These are phyloP conservation scores for Phyllotis vaccarum DNA, from an alignment of 2,797 vertebrate genomes.

Conservation along the genomic window DNA sequence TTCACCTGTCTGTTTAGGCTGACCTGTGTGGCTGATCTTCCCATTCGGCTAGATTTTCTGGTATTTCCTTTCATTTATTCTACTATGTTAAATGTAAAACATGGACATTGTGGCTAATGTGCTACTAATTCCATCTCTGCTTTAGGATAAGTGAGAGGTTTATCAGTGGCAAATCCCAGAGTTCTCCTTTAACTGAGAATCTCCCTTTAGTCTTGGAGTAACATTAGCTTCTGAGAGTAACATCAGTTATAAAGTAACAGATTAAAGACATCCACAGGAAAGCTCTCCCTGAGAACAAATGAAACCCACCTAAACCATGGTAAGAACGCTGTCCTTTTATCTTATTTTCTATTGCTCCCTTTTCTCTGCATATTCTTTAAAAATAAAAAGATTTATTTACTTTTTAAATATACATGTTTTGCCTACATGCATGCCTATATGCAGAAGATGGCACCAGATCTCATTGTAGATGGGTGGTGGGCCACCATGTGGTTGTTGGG, in stretches of 20 bases:
- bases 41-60: neutral
- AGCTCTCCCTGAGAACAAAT: neutral
- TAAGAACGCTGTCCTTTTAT: neutral
- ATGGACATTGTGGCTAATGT: neutral
- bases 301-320: neutral
- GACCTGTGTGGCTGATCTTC: neutral
- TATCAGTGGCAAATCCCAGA: neutral
- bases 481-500: too few relatives aligned
- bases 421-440: too few relatives aligned
- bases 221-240: neutral
- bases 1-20: neutral
- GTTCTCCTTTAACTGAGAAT: neutral
- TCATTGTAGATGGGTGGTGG: too few relatives aligned
- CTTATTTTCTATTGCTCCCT: neutral
- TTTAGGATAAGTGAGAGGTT: neutral
- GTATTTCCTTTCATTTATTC: neutral
- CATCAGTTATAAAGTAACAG: neutral
- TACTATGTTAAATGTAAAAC: neutral
- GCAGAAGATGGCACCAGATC: too few relatives aligned
- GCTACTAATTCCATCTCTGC: neutral
- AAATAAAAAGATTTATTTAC: too few relatives aligned
- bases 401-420: too few relatives aligned
- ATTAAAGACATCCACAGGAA: neutral
- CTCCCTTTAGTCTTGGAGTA: constrained; percentile 12
- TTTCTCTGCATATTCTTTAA: neutral